A percentile compares a stretch with the other conserved stretches of the same genome.
Conservation (phyloP, 2,888 invertebrate species). For the Thalpophila matura region DNA sequence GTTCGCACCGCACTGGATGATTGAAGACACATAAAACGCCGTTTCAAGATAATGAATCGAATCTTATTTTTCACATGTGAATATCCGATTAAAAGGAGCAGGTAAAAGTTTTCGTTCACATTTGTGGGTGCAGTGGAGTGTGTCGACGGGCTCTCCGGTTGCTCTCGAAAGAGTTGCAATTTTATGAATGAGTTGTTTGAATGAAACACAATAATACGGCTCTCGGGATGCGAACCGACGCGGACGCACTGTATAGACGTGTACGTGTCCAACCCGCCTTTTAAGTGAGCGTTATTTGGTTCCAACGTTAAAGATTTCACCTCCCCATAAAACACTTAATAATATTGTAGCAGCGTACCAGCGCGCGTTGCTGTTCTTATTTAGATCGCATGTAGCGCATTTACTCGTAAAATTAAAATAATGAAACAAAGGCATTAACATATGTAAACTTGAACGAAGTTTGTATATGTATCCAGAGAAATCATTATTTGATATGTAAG, state of each 20-base stretch:
- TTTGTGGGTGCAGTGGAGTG: slow-evolving; percentile 80
- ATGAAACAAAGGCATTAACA: slow-evolving; percentile 32
- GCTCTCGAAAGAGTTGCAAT: slow-evolving; percentile 84
- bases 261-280: slow-evolving; percentile 75
- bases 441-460: slow-evolving; percentile 41
- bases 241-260: slow-evolving; percentile 70
- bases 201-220: slow-evolving; percentile 84
- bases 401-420: slow-evolving; percentile 37
- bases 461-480: background rate
- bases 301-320: slow-evolving; percentile 74
- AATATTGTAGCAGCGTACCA: slow-evolving; percentile 66
- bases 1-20: slow-evolving; percentile 70
- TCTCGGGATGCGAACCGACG: slow-evolving; percentile 73
- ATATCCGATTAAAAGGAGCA: slow-evolving; percentile 69
- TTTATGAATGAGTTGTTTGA: slow-evolving; percentile 90
- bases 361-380: slow-evolving; percentile 34
- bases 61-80: slow-evolving; percentile 66
- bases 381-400: slow-evolving; percentile 38
- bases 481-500: slow-evolving; percentile 1
- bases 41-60: slow-evolving; percentile 68
- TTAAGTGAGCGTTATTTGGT: slow-evolving; percentile 74
- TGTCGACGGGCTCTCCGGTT: slow-evolving; percentile 79
- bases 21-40: slow-evolving; percentile 70
- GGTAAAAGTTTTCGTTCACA: slow-evolving; percentile 70
- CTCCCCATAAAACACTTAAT: slow-evolving; percentile 81